A percentile compares a stretch with the other conserved stretches of the same genome.
Evolutionary conservation across 2,888 invertebrate genomes (phyloP).

Genomic region (Hypomecis punctinalis): DNA sequence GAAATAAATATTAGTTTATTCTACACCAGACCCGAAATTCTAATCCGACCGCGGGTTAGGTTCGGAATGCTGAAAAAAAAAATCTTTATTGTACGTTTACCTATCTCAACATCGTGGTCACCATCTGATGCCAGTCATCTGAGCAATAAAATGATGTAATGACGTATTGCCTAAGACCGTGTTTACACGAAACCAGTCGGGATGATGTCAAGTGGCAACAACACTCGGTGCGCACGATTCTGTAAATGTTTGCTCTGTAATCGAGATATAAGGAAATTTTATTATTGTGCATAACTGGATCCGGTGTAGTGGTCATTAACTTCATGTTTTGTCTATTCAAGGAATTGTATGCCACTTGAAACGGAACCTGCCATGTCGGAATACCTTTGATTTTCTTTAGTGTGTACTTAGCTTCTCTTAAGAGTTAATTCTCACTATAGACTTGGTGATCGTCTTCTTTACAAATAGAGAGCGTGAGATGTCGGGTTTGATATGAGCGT

Average conservation of each 20-base stretch:
- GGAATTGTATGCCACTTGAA: conserved; percentile 4
- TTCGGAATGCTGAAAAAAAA: too few species aligned
- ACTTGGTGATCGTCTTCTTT: too few species aligned
- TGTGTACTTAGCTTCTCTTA: too few species aligned
- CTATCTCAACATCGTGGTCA: too few species aligned
- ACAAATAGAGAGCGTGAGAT: too few species aligned
- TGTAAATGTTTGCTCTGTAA: conserved; percentile 32
- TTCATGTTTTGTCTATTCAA: conserved; percentile 16
- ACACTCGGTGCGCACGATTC: conserved; percentile 21
- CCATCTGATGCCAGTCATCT: too few species aligned
- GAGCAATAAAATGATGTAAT: conserved; percentile 20
- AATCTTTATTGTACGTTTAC: too few species aligned
- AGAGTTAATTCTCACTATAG: too few species aligned
- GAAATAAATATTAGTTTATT: too few species aligned
- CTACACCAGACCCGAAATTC: too few species aligned
- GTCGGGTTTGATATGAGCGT: too few species aligned
- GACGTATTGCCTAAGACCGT: conserved; percentile 20
- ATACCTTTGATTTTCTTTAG: not conserved
- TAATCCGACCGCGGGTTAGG: too few species aligned
- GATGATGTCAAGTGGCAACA: conserved; percentile 37
- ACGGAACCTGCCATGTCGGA: not conserved
- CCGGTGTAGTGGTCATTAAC: conserved; percentile 15
- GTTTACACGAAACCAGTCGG: conserved; percentile 36
- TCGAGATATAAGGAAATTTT: conserved; percentile 24
- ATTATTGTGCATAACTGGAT: conserved; percentile 25